Evolutionary conservation across 2,113 vertebrate genomes (phyloP), one percentile per base, ranked within the genome.

Genomic region (Reinhardtius hippoglossoides): DNA sequence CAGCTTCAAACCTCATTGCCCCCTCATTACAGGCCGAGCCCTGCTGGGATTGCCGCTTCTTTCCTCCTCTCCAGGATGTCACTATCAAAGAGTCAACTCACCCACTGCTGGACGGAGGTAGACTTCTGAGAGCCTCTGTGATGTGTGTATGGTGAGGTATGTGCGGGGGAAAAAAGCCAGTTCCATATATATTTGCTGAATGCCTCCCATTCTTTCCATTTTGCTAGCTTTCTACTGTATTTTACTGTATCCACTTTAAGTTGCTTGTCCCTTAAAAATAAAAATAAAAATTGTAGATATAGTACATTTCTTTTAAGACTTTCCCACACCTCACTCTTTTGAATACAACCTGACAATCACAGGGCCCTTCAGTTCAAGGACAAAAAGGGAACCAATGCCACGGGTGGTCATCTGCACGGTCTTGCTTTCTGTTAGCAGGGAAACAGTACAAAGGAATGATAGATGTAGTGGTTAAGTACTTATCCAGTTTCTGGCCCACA

Each of bases 1-100:
- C 70, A 76, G 72, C 77, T 80, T 87, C 86, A 86, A 77, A 89
- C 83, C 79, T 88, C 83, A 82, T 84, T 91, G 88, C 83, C 87
- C 89, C 80, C 88, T 90, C 84, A 88, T 87, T 92, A 87, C 75
- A 75, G 84, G 24, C 65, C 9, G 20, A 31, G 66, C 44, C 83
- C 78, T 77, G 83, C 83, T 83, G 83, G 85, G 77, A 69, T 58
- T 80, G 56, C 56, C 52, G 74, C 74, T 66, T 64, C 82, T 76
- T 67, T 65, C 66, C 78, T 3, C 77, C 78, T 71, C 84, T 81
- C 69, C 74, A 66, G 70, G 82, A 86, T 87, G 84, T 92, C 64
- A 54, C 65, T 62, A 86, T 88, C 86, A 87, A 81, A 84, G 71
- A 87, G 69, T 76, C 21, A 46, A 54, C 78, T 74, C 2, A 9